phyloP scores from a whole-genome alignment of 2,113 vertebrate species.

The Struthidea cinerea region DNA sequence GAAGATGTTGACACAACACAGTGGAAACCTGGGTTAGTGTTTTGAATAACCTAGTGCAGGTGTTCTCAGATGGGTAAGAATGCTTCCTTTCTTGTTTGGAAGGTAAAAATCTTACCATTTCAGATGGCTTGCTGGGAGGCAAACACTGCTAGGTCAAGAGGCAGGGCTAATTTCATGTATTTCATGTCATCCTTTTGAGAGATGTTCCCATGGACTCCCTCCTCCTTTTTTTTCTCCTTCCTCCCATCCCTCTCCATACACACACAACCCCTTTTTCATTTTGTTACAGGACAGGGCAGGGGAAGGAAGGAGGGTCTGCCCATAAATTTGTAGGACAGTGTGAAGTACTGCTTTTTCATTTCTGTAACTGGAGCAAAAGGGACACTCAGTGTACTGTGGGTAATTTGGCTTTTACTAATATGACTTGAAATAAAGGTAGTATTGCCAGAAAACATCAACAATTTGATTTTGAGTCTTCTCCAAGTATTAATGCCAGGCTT shows the following conservation, averaged over 20 bases:
- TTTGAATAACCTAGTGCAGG: not conserved
- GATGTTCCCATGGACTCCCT: not conserved
- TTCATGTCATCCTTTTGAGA: not conserved
- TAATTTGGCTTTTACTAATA: not conserved
- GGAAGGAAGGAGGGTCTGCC: not conserved
- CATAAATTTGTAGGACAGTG: not conserved
- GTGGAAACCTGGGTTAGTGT: not conserved
- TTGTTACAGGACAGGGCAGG: not conserved
- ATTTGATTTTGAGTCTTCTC: not conserved
- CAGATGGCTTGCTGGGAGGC: not conserved
- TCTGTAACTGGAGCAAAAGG: not conserved
- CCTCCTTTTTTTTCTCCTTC: not conserved
- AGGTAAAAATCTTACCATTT: not conserved
- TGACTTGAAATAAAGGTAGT: not conserved
- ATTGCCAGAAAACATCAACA: not conserved
- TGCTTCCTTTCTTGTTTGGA: not conserved
- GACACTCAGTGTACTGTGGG: accelerated
- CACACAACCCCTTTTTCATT: accelerated
- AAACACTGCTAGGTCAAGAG: not conserved
- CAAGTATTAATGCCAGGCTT: not conserved
- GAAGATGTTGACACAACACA: not conserved
- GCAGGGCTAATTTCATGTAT: not conserved
- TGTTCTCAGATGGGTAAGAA: not conserved
- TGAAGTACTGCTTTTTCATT: not conserved
- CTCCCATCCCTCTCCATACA: accelerated